These are phyloP conservation scores for Antidorcas marsupialis DNA, from an alignment of 2,113 vertebrate genomes.

Conservation along the genomic window DNA sequence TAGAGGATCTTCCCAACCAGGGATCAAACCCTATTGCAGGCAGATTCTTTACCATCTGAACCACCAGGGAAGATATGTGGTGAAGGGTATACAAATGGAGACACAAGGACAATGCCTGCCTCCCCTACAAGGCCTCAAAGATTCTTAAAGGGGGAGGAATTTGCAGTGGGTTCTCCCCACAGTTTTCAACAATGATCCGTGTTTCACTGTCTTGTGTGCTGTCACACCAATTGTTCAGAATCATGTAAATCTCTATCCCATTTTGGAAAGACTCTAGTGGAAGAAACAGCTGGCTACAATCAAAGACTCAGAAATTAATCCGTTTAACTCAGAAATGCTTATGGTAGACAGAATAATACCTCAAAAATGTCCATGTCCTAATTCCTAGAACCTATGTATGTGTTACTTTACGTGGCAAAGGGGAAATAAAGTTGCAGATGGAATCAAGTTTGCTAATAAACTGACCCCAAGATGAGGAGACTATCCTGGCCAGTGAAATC, in stretches of 20 bases:
- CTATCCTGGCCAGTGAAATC: not conserved
- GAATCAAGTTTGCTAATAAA: not conserved
- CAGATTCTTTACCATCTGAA: not conserved
- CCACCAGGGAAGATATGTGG: not conserved
- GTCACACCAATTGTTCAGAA: not conserved
- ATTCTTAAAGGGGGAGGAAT: not conserved
- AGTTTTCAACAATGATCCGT: not conserved
- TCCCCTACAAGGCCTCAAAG: not conserved
- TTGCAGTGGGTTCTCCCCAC: not conserved
- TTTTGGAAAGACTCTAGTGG: not conserved
- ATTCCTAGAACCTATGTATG: not conserved
- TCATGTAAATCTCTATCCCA: not conserved
- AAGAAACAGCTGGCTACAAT: not conserved
- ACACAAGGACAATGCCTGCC: not conserved
- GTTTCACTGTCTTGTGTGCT: not conserved
- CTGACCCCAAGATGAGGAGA: not conserved
- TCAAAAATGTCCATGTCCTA: not conserved
- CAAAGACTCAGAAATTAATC: not conserved
- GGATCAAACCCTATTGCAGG: not conserved
- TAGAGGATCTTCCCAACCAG: not conserved
- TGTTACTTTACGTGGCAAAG: not conserved
- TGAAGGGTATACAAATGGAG: not conserved
- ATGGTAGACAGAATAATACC: not conserved
- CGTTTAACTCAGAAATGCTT: not conserved
- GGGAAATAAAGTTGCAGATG: not conserved